Percentiles rank a stretch among this genome's conserved stretches.
Conservation (phyloP, 2,888 invertebrate genomes). For the Orchesellides sinensis region DNA sequence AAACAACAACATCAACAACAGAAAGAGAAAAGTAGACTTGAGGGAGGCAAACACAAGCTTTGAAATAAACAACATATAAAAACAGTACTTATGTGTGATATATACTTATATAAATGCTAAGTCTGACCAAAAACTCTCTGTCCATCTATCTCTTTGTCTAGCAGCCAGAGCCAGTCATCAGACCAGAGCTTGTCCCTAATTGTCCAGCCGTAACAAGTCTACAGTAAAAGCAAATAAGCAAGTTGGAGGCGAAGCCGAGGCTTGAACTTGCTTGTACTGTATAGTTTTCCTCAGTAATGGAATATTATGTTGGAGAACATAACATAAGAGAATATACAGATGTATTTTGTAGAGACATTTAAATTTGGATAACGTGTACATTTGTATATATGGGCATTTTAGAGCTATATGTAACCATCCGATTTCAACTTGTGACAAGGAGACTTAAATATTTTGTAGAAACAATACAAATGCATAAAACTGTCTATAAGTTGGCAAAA, state of each 20-base stretch:
- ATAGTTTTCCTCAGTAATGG: too few species aligned
- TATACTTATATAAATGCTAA: background rate
- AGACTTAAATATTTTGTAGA: too few species aligned
- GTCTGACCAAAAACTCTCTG: constrained; percentile 26
- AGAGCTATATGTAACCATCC: background rate
- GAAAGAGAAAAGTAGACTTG: background rate
- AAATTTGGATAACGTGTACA: too few species aligned
- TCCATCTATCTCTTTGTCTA: constrained; percentile 9
- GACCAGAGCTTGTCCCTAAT: constrained; percentile 8
- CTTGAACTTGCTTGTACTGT: too few species aligned
- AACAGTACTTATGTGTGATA: background rate
- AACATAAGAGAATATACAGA: too few species aligned
- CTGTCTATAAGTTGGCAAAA: too few species aligned
- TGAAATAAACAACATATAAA: constrained; percentile 21
- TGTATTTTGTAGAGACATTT: too few species aligned
- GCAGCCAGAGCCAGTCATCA: background rate
- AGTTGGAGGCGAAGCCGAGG: too few species aligned
- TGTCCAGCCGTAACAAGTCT: constrained; percentile 34
- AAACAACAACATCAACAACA: constrained; percentile 20
- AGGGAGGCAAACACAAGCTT: background rate
- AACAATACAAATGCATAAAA: too few species aligned
- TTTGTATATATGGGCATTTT: too few species aligned
- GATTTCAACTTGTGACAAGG: constrained; percentile 11
- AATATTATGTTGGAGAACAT: too few species aligned
- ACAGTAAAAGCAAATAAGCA: constrained; percentile 9